Base-by-base conservation (phyloP, 1,140 invertebrate species). In the Diprion similis region DNA sequence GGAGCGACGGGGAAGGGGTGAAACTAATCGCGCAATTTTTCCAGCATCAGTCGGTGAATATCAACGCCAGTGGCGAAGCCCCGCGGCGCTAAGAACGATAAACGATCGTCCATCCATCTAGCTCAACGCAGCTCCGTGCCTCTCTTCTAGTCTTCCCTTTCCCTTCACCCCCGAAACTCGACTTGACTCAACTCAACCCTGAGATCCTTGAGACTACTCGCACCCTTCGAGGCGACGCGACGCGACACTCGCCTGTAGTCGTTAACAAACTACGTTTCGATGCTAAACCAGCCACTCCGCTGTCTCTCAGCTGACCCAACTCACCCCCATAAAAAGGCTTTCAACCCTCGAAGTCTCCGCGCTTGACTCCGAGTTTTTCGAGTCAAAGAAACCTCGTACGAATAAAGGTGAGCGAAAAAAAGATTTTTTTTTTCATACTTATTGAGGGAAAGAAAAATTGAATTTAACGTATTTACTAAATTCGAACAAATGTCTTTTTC, bases 31-130 rank as follows among this genome's bases (percentile, higher is more conserved):
- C 80, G 83, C 83, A 83, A 87, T 87, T 87, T 86, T 87, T 87
- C 81, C 78, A 71, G 80, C 85, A 86, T 87, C 86, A 87, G 84
- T 87, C 81, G 83, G 82, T 86, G 85, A 86, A 70, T 87, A 86
- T 86, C 84, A 87, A 87, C 84, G 82, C 79, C 68, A 77, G 71
- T 78, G 78, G 79, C 84, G 82, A 59, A 84, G 80, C 82, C 80
- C 80, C 78, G 45, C 46, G 79, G 84, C 83, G 80, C 82, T 88
- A 87, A 88, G 85, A 85, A 87, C 85, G 86, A 88, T 83, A 87
- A 88, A 87, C 84, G 86, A 86, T 87, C 82, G 83, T 76, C 86
- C 80, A 87, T 87, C 84, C 82, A 86, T 88, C 85, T 87, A 84
- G 86, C 86, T 87, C 85, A 86, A 83, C 78, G 80, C 77, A 77